Percentiles rank a stretch among this genome's conserved stretches.
Conservation (phyloP, 2,797 vertebrate species). For the Philypnodon macrostomus region DNA sequence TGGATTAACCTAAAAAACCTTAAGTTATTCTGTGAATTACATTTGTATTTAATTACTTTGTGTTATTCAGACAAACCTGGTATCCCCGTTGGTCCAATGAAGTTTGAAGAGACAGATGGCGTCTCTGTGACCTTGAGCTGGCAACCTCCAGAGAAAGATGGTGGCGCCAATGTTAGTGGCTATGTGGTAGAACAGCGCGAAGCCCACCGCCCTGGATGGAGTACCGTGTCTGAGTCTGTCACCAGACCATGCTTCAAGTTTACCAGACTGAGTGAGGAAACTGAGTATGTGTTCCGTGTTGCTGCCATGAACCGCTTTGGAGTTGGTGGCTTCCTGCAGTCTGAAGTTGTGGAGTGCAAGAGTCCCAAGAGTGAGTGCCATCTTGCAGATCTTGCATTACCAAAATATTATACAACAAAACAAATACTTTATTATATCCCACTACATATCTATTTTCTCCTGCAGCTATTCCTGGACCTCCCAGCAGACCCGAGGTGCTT, state of each 20-base stretch:
- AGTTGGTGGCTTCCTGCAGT: constrained; percentile 91
- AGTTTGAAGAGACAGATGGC: constrained; percentile 88
- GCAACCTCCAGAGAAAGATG: constrained; percentile 92
- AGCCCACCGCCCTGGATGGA: constrained; percentile 94
- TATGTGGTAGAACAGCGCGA: constrained; percentile 97
- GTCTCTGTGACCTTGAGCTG: constrained; percentile 89
- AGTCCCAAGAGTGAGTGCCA: constrained; percentile 90
- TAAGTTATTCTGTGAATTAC: background rate
- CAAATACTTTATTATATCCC: background rate
- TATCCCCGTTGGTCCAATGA: constrained; percentile 87
- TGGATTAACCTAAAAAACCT: background rate
- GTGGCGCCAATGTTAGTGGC: constrained; percentile 90
- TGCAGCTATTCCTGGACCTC: constrained; percentile 88
- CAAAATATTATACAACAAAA: background rate
- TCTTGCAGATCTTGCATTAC: background rate
- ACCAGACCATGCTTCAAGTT: constrained; percentile 93
- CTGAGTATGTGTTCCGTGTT: constrained; percentile 96
- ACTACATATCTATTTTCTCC: background rate
- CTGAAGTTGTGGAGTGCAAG: constrained; percentile 94
- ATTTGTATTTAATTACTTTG: background rate
- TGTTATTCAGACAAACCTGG: constrained; percentile 88
- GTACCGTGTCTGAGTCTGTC: constrained; percentile 93
- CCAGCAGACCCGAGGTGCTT: constrained; percentile 88
- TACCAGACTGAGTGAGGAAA: constrained; percentile 88
- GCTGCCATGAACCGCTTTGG: constrained; percentile 99